Percentiles rank a stretch among this genome's conserved stretches.
Conservation (phyloP, 2,888 invertebrate species). For the Trichacis sp. region DNA sequence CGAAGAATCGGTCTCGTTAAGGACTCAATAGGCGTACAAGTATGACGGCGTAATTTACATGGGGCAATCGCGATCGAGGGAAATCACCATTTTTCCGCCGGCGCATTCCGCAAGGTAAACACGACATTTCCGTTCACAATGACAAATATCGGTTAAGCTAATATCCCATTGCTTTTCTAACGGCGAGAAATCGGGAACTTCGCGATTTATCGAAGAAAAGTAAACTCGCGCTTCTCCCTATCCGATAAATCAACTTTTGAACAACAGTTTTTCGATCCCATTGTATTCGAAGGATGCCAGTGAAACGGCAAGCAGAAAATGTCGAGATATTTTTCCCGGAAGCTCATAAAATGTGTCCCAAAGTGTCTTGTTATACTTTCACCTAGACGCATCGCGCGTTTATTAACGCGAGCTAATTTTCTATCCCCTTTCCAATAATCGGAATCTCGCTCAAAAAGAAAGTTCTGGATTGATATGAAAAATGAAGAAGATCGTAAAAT, state of each 20-base stretch:
- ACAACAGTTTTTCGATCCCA: neutral
- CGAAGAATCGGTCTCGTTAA: conserved; percentile 1
- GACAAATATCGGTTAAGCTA: neutral
- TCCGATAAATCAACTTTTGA: neutral
- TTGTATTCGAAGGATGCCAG: neutral
- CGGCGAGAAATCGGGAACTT: neutral
- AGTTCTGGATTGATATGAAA: neutral
- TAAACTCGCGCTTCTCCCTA: neutral
- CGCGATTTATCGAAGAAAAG: no score
- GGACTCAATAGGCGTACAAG: neutral
- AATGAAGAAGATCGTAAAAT: neutral
- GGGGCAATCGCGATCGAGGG: neutral
- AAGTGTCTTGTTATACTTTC: neutral
- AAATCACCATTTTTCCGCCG: neutral
- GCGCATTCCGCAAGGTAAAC: neutral
- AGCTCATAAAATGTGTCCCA: neutral
- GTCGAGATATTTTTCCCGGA: neutral
- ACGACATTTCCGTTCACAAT: neutral
- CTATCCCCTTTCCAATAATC: neutral
- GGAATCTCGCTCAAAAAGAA: neutral
- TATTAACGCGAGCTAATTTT: neutral
- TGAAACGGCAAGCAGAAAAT: neutral
- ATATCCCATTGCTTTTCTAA: neutral
- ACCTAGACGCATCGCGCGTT: neutral
- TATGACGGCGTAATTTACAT: conserved; percentile 3